A percentile compares a stretch with the other conserved stretches of the same genome.
These are phyloP conservation scores for Napeogenes inachia DNA, from an alignment of 2,888 invertebrate genomes.

Conservation along the genomic window DNA sequence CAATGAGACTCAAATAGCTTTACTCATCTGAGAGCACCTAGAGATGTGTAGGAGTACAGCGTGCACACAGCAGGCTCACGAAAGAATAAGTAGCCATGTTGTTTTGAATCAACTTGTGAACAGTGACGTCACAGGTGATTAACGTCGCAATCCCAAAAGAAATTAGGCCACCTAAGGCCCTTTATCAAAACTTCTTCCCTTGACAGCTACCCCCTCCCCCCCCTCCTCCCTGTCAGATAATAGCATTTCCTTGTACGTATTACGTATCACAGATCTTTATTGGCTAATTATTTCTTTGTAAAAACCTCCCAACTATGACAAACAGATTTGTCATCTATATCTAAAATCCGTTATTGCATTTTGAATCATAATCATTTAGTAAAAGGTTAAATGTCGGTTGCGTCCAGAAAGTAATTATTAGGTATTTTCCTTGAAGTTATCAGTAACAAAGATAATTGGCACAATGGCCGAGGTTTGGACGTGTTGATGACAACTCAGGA, in stretches of 20 bases:
- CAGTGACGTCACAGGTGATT: constrained; percentile 19
- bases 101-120: constrained; percentile 17
- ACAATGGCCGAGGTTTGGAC: constrained; percentile 31
- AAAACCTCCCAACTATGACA: constrained; percentile 42
- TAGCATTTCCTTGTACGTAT: constrained; percentile 39
- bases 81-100: constrained; percentile 12
- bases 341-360: neutral
- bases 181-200: constrained; percentile 29
- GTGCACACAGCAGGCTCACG: neutral
- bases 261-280: constrained; percentile 46
- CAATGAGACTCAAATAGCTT: neutral
- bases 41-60: neutral
- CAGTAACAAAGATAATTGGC: constrained; percentile 30
- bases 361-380: constrained; percentile 8
- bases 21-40: constrained; percentile 1
- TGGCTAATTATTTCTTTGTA: constrained; percentile 44
- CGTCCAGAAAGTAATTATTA: constrained; percentile 19
- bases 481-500: constrained; percentile 35
- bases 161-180: constrained; percentile 27
- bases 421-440: constrained; percentile 29
- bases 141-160: constrained; percentile 23
- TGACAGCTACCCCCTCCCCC: constrained; percentile 28
- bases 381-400: constrained; percentile 9
- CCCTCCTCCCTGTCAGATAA: constrained; percentile 32
- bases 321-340: constrained; percentile 42